Evolutionary conservation across 2,888 invertebrate species (phyloP), one percentile per base, ranked within the genome.

Genomic region (Sipha maydis): DNA sequence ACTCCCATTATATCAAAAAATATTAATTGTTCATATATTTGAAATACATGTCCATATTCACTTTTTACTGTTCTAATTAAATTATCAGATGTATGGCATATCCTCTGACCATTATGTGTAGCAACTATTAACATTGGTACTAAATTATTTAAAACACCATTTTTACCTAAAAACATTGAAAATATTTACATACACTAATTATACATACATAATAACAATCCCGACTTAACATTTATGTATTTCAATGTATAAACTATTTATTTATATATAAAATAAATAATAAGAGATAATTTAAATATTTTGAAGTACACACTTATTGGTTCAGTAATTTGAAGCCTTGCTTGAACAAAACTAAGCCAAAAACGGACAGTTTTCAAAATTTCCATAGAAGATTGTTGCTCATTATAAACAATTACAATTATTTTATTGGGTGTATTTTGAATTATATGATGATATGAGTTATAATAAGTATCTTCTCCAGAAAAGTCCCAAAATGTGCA

Each of bases 401-500:
- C 93, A 91, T 93, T 95, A 92, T 95, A 95, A 83, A 95, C 93
- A 89, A 96, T 93, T 56, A 95, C 92, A 54, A 91, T 78, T 80
- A 90, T 89, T 90, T 91, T 92, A 91, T 88, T 92, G 77, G 84
- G 92, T 90, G 90, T 92, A 91, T 92, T 94, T 89, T 94, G 94
- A 69, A 96, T 93, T 91, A 96, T 95, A 91, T 95, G 95, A 91
- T 96, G 96, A 92, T 96, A 96, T 79, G 95, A 92, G 83, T 93
- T 93, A 90, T 94, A 93, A 92, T 95, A 96, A 73, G 94, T 94
- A 91, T 95, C 95, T 90, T 95, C 95, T 17, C 96, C 96, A 76
- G 95, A 95, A 91, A 96, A 95, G 91, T 96, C 96, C 95, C 95
- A 96, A 56, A 94, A 92, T 91, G 93, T 95, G 90, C 94, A 93